phyloP scores from a whole-genome alignment of 1,140 invertebrate species.

The Eupristina koningsbergeri region DNA sequence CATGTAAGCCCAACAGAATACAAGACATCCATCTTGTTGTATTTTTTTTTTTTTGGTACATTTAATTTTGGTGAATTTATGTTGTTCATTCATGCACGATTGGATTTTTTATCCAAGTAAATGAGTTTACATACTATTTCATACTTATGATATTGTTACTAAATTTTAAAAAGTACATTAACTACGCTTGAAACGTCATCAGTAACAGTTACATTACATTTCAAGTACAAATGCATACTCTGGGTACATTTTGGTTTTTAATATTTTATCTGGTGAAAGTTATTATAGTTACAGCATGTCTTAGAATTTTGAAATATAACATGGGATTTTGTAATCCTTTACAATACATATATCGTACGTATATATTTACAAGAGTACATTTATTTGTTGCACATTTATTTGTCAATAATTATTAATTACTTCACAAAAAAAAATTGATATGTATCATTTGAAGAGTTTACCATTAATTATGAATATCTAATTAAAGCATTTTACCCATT shows the following conservation, averaged over 20 bases:
- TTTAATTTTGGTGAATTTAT: background rate
- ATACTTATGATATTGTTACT: too few species aligned
- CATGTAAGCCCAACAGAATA: too few species aligned
- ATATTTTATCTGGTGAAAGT: background rate
- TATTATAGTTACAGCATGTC: constrained; percentile 39
- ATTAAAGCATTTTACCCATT: background rate
- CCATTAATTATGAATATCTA: too few species aligned
- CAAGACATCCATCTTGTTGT: constrained; percentile 5
- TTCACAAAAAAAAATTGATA: too few species aligned
- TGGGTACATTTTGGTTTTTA: constrained; percentile 7
- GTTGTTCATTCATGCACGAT: background rate
- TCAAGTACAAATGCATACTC: background rate
- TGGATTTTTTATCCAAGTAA: too few species aligned
- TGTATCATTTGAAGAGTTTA: too few species aligned
- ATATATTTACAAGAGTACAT: background rate
- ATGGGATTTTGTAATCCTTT: constrained; percentile 26
- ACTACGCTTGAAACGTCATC: background rate
- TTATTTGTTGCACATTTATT: too few species aligned
- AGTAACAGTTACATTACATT: background rate
- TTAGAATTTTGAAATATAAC: constrained; percentile 27
- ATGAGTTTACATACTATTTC: too few species aligned
- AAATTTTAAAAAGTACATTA: too few species aligned
- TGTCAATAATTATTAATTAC: too few species aligned
- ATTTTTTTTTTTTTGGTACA: background rate
- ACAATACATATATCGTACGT: background rate